Evolutionary conservation across 2,113 vertebrate species (phyloP).

Genomic region (Gambusia holbrooki): DNA sequence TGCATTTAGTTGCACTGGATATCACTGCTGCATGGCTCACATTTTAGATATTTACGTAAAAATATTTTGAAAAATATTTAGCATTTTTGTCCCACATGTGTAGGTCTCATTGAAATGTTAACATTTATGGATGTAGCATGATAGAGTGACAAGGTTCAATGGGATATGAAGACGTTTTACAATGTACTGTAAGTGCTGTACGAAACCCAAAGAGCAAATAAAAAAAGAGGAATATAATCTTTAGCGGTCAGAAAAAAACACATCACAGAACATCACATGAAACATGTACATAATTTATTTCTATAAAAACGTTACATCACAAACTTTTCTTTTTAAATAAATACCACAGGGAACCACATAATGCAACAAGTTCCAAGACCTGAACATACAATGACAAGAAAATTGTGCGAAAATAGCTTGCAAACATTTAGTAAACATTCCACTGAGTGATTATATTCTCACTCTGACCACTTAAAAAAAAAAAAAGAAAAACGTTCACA

Average conservation of each 20-base stretch:
- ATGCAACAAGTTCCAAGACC: constrained; percentile 63
- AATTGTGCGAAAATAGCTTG: constrained; percentile 71
- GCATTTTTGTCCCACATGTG: not conserved
- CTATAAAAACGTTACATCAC: constrained; percentile 65
- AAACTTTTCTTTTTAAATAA: constrained; percentile 71
- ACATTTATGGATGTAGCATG: not conserved
- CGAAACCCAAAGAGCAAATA: not conserved
- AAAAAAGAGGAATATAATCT: not conserved
- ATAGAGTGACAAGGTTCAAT: no score
- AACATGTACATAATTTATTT: constrained; percentile 81
- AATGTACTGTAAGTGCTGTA: not conserved
- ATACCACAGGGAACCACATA: constrained; percentile 69
- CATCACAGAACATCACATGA: constrained; percentile 22
- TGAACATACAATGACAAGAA: constrained; percentile 63
- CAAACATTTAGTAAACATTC: constrained; percentile 79
- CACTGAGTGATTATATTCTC: constrained; percentile 58
- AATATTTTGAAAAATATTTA: not conserved
- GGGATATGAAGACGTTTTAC: no score
- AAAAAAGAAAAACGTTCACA: constrained; percentile 30
- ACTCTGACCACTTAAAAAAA: constrained; percentile 19
- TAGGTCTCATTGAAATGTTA: not conserved
- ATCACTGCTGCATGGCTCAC: not conserved
- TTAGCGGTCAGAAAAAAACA: constrained; percentile 20
- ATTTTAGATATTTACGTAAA: not conserved
- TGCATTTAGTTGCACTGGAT: not conserved